Evolutionary conservation across 2,113 vertebrate genomes (phyloP).

Genomic region (Himantopus leucocephalus): DNA sequence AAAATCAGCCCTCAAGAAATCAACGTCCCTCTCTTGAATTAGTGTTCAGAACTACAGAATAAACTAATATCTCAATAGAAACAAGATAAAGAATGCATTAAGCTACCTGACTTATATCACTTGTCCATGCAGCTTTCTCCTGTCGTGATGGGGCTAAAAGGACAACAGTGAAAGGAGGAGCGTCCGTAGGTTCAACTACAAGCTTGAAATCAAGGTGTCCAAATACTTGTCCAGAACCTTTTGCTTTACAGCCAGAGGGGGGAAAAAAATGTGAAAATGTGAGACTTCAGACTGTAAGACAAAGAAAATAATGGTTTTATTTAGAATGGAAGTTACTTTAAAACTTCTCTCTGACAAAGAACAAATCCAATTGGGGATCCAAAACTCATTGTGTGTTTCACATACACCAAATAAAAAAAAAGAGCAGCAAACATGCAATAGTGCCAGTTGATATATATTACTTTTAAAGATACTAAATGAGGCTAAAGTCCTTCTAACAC

Average conservation of each 20-base stretch:
- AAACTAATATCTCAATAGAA: not conserved
- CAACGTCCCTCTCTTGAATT: not conserved
- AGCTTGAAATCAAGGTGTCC: conserved; percentile 98
- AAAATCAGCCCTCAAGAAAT: not conserved
- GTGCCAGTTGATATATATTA: not conserved
- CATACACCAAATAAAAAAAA: not conserved
- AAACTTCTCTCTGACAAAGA: not conserved
- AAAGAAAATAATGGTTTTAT: not conserved
- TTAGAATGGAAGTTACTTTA: not conserved
- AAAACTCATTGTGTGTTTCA: not conserved
- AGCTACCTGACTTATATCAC: conserved; percentile 97
- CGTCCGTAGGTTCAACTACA: conserved; percentile 87
- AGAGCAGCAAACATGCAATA: not conserved
- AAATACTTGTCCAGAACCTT: conserved; percentile 89
- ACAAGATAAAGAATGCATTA: not conserved
- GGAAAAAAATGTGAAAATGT: not conserved
- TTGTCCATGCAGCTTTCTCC: conserved; percentile 98
- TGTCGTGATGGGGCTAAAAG: conserved; percentile 91
- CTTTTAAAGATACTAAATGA: not conserved
- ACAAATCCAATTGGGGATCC: not conserved
- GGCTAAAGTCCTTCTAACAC: not conserved
- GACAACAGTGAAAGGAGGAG: conserved; percentile 90
- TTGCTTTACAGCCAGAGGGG: conserved; percentile 75
- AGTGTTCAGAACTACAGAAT: not conserved
- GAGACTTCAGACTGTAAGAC: not conserved